A percentile compares a stretch with the other conserved stretches of the same genome.
Evolutionary conservation across 1,140 invertebrate species (phyloP).

Genomic region (Sinonovacula constricta): DNA sequence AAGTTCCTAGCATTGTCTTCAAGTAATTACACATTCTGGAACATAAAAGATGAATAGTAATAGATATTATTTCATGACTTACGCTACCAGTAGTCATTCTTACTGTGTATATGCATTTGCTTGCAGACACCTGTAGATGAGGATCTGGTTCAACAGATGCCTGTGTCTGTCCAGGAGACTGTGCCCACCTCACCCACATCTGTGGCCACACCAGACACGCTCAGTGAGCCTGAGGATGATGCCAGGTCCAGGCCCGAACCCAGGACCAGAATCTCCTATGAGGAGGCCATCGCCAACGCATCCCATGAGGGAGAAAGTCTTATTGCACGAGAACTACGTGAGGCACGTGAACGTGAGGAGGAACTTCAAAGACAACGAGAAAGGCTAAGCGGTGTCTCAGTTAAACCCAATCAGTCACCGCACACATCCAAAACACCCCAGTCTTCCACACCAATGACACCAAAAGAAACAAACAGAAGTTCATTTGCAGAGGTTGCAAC

Average conservation of each 20-base stretch:
- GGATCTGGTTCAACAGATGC: neutral
- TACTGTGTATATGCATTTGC: too few species aligned
- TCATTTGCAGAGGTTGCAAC: conserved; percentile 4
- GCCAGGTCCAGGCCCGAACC: neutral
- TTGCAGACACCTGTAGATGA: neutral
- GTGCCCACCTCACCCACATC: neutral
- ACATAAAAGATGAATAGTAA: too few species aligned
- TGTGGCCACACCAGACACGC: conserved; percentile 23
- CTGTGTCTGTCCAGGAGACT: conserved; percentile 27
- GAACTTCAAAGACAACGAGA: conserved; percentile 75
- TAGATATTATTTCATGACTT: too few species aligned
- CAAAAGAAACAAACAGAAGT: conserved; percentile 15
- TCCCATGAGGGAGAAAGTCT: conserved; percentile 75
- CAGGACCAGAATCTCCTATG: conserved; percentile 58
- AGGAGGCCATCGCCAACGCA: conserved; percentile 61
- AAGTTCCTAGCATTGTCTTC: too few species aligned
- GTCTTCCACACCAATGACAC: neutral
- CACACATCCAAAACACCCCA: neutral
- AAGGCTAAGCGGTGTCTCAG: neutral
- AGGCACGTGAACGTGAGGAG: conserved; percentile 79
- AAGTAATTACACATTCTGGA: too few species aligned
- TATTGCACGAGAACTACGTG: conserved; percentile 80
- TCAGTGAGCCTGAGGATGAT: conserved; percentile 30
- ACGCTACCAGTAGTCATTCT: too few species aligned
- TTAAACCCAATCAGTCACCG: neutral